Conservation (phyloP, 2,888 invertebrate species). For the Pelosia muscerda region DNA sequence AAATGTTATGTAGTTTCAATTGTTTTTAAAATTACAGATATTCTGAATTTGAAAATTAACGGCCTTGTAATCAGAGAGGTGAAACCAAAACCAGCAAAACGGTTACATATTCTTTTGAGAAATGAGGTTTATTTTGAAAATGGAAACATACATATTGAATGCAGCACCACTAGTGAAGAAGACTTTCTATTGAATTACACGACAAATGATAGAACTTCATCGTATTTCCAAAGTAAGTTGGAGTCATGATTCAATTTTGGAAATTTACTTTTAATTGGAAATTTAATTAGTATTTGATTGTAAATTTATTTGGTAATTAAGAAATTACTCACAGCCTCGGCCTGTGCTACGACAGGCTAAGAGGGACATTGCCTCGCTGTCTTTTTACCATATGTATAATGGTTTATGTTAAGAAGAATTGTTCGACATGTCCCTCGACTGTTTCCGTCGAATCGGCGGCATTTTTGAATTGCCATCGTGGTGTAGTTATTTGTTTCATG, state of each 20-base stretch:
- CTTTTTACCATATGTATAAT: too few species aligned
- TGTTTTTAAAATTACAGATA: conserved; percentile 5
- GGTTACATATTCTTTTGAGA: not conserved
- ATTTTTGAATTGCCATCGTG: too few species aligned
- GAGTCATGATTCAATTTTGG: not conserved
- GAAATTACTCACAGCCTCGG: too few species aligned
- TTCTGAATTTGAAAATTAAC: conserved; percentile 6
- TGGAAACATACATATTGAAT: not conserved
- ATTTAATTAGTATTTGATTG: too few species aligned
- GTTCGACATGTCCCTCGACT: too few species aligned
- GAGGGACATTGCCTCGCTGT: too few species aligned
- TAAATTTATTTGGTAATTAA: too few species aligned
- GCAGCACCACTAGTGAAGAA: not conserved
- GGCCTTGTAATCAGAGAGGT: not conserved
- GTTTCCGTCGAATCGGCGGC: too few species aligned
- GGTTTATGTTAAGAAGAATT: too few species aligned
- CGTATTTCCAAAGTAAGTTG: not conserved
- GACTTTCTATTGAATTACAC: not conserved
- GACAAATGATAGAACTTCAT: not conserved
- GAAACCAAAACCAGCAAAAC: not conserved
- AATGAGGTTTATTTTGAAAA: not conserved
- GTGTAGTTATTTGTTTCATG: too few species aligned
- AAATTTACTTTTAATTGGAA: not conserved
- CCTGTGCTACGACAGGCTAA: too few species aligned
- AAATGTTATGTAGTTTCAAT: too few species aligned